Evolutionary conservation across 2,888 invertebrate genomes (phyloP), one percentile per base, ranked within the genome.

Genomic region (Aspidiotus rigidus): DNA sequence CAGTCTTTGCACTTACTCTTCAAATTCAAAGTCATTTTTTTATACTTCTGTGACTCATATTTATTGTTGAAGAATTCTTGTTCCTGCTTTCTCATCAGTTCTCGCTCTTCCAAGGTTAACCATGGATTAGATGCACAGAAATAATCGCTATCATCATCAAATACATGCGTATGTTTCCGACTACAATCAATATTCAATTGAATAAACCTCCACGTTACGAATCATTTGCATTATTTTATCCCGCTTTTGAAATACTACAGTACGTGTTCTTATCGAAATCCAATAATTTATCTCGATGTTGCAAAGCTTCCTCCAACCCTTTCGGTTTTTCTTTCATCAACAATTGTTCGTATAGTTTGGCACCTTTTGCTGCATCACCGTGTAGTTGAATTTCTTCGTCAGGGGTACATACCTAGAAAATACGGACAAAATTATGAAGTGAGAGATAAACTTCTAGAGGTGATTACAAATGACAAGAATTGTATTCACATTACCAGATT

Each of bases 111-210:
- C 8, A 85, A 81, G 54, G 85, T 85, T 17, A 94, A 80, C 93
- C 95, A 97, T 39, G 87, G 87, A 73, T 89, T 90, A 75, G 85
- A 85, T 49, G 87, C 83, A 75, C 86, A 85, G 77, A 92, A 98
- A 78, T 97, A 97, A 78, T 97, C 97, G 72, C 88, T 85, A 77
- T 97, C 93, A 77, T 97, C 97, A 77, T 98, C 97, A 59, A 90
- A 91, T 7, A 94, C 90, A 76, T 84, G 85, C 5, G 86, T 88
- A 69, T 89, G 83, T 54, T 84, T 82, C 74, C 85, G 85, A 76
- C 90, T 89, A 75, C 39, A 77, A 75, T 67, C 72, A 71, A 49
- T 42, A n/a, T 39, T 17, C 63, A 44, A 42, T 17, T 41, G 11
- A 7, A 62, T 40, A 15, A 10, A 17, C 2, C 28, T 28, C 28